Percentiles rank a stretch among this genome's conserved stretches.
These are phyloP conservation scores for Pelodytes ibericus DNA, from an alignment of 2,797 vertebrate genomes.

Conservation along the genomic window DNA sequence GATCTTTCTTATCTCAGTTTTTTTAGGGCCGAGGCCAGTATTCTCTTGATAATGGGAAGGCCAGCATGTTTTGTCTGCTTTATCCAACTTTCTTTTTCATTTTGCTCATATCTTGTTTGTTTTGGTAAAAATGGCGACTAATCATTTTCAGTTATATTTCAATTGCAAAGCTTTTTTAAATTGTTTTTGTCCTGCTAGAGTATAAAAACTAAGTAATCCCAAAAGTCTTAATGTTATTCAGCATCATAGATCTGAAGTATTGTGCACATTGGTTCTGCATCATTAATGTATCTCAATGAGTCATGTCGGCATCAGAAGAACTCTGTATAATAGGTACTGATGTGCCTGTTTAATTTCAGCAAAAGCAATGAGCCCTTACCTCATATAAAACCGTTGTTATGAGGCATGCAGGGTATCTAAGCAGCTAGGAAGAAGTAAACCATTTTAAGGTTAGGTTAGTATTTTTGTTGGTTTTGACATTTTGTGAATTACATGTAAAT, in stretches of 20 bases:
- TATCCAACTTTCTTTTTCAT: too few relatives aligned
- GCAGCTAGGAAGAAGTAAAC: neutral
- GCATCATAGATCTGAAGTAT: neutral
- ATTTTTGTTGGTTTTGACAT: neutral
- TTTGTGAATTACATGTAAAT: conserved; percentile 1
- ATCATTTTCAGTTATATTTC: too few relatives aligned
- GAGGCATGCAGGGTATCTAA: conserved; percentile 2
- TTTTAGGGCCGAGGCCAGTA: too few relatives aligned
- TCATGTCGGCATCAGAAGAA: neutral
- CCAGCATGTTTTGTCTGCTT: too few relatives aligned
- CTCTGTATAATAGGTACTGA: conserved; percentile 5
- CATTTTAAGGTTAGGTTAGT: neutral
- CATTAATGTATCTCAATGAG: conserved; percentile 9
- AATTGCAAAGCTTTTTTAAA: too few relatives aligned
- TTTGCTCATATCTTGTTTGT: too few relatives aligned
- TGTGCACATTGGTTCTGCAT: neutral
- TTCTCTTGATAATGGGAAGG: too few relatives aligned
- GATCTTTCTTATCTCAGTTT: too few relatives aligned
- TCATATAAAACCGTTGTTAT: neutral
- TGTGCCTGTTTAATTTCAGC: conserved; percentile 1
- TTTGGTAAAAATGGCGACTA: too few relatives aligned
- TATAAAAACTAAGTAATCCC: conserved; percentile 2
- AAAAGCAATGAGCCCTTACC: conserved; percentile 7
- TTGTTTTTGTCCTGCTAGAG: too few relatives aligned
- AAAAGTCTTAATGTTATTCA: neutral